Base-by-base conservation (phyloP, 2,113 vertebrate genomes). In the Puffinus mauretanicus region DNA sequence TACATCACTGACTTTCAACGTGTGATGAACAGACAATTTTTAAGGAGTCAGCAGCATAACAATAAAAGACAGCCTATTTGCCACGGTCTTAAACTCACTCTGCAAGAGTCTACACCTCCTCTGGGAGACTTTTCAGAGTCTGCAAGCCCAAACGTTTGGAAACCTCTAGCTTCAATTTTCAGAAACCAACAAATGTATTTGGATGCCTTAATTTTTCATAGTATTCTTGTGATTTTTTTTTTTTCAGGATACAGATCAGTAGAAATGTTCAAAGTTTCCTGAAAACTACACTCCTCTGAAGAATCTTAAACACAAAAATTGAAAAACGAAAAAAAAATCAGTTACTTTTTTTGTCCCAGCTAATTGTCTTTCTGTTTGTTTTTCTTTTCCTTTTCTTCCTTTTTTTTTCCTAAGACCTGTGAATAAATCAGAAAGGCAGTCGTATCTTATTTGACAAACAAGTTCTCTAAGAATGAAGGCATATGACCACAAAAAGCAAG, bases 251-350 rank as follows among this genome's bases (percentile, higher is more conserved):
- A 30, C 6, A 73, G 22, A 72, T 26, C 27, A 65, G 34, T 30
- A 75, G 17, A 87, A 85, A 64, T 61, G 69, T 14, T 72, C 14
- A 55, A 34, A 36, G 12, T 79, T 77, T 92, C 32, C 90, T 90
- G 75, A 55, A 93, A 88, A 65, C 14, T 26, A 64, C 13, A 30
- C 3, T 42, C 15, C 62, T 66, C 12, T 65, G 17, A 82, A 69
- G 27, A 80, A 57, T 29, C 24, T 71, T 54, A 79, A 65, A 57
- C 21, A 17, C 1, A 62, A 86, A 58, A 6, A 36, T 29, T 0
- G 8, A 34, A 95, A 40, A 44, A 2, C 2, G 1, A 1, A 1
- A 40, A 6, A 51, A 26, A 64, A 75, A 15, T 0, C 5, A 42
- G 11, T 60, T 52, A 19, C 10, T 38, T 52, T 60, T 34, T 62